Evolutionary conservation across 35 echinoderm and acorn worm species (phyloP).

Genomic region (Ptychodera flava): DNA sequence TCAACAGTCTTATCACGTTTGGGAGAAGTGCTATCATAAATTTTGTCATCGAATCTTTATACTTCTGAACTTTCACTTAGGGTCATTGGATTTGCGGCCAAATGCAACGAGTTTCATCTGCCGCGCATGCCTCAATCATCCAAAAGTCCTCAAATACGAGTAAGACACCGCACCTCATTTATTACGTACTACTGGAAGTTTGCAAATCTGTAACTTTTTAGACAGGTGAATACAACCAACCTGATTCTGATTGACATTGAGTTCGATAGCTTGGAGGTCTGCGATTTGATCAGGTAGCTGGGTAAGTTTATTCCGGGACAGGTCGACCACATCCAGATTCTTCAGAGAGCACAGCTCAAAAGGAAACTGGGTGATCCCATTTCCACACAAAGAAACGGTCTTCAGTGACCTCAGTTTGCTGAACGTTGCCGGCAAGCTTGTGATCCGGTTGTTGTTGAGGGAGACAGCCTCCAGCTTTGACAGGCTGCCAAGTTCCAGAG

Average conservation of each 20-base stretch:
- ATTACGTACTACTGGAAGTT: too few relatives aligned
- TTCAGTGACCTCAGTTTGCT: constrained; percentile 46
- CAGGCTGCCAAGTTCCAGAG: constrained; percentile 48
- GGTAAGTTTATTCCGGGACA: constrained; percentile 69
- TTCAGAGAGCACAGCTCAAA: constrained; percentile 54
- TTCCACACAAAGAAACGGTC: constrained; percentile 43
- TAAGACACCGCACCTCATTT: too few relatives aligned
- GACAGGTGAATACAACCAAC: too few relatives aligned
- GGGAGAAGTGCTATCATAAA: too few relatives aligned
- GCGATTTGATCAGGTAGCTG: constrained; percentile 52
- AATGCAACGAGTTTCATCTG: too few relatives aligned
- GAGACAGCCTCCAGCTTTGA: constrained; percentile 66
- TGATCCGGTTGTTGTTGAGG: constrained; percentile 58
- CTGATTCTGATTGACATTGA: constrained; percentile 96
- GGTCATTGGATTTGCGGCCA: too few relatives aligned
- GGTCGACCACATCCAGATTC: constrained; percentile 73
- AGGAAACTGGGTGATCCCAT: constrained; percentile 64
- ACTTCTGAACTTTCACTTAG: too few relatives aligned
- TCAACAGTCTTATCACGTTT: too few relatives aligned
- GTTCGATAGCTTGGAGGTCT: constrained; percentile 63
- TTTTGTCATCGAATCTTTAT: too few relatives aligned
- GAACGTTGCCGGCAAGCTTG: constrained; percentile 41
- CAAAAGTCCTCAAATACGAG: too few relatives aligned
- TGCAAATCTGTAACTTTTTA: too few relatives aligned
- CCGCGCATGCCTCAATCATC: too few relatives aligned